Evolutionary conservation across 2,888 invertebrate species (phyloP).

Genomic region (Pseudococcus viburni): DNA sequence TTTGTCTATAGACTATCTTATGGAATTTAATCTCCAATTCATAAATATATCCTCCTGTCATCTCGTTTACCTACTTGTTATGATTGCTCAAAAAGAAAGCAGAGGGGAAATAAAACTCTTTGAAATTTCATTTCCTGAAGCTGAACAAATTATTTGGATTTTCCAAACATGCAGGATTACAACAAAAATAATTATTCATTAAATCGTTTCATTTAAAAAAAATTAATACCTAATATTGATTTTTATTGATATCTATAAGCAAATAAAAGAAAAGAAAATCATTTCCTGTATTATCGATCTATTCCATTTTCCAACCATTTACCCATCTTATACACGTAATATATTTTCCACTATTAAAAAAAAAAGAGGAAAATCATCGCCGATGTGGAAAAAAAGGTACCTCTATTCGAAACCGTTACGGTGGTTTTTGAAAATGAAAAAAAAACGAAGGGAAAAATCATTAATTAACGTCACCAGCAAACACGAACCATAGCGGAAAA

Average conservation of each 20-base stretch:
- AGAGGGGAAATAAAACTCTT: too few relatives aligned
- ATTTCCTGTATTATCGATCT: conserved; percentile 30
- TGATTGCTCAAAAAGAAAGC: too few relatives aligned
- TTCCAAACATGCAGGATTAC: too few relatives aligned
- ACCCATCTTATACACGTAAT: not conserved
- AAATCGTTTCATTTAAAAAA: too few relatives aligned
- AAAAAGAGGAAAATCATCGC: not conserved
- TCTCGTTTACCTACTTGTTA: too few relatives aligned
- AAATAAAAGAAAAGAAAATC: not conserved
- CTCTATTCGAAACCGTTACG: not conserved
- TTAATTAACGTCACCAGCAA: conserved; percentile 40
- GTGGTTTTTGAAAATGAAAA: not conserved
- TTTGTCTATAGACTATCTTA: too few relatives aligned
- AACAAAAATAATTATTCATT: too few relatives aligned
- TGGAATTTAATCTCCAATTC: too few relatives aligned
- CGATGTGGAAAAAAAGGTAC: conserved; percentile 18
- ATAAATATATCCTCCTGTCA: too few relatives aligned
- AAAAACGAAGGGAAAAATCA: not conserved
- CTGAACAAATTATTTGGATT: too few relatives aligned
- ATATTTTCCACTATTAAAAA: not conserved
- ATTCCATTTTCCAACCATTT: not conserved
- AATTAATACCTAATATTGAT: too few relatives aligned
- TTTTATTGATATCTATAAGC: not conserved
- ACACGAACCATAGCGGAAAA: conserved; percentile 6
- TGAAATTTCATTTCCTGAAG: too few relatives aligned